Evolutionary conservation across 2,113 vertebrate species (phyloP).

Genomic region (Bungarus multicinctus): DNA sequence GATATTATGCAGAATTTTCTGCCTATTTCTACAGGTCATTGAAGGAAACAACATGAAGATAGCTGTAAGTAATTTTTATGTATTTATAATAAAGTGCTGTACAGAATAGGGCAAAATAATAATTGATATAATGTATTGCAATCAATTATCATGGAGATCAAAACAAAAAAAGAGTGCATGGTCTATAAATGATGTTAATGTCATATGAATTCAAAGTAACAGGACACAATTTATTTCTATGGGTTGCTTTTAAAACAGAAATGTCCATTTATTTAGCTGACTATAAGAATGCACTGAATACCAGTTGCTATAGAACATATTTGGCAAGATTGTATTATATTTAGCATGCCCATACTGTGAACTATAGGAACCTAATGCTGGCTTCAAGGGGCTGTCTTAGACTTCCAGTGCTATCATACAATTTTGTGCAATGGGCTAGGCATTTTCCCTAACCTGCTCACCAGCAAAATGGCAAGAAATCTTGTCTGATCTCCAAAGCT

Average conservation of each 20-base stretch:
- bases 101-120: neutral
- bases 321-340: neutral
- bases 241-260: neutral
- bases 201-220: neutral
- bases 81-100: neutral
- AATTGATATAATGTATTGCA: neutral
- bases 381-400: neutral
- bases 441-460: neutral
- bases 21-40: neutral
- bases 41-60: neutral
- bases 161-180: neutral
- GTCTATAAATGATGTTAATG: neutral
- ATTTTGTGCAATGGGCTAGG: neutral
- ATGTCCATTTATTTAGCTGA: neutral
- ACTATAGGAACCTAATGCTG: neutral
- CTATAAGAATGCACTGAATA: neutral
- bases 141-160: neutral
- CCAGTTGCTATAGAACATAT: neutral
- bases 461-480: neutral
- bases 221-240: neutral
- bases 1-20: neutral
- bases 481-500: neutral
- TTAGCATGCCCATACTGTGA: neutral
- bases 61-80: neutral
- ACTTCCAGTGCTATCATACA: neutral